Percentiles rank a stretch among this genome's conserved stretches.
Conservation (phyloP, 2,888 invertebrate species). For the Dorcus hopei region DNA sequence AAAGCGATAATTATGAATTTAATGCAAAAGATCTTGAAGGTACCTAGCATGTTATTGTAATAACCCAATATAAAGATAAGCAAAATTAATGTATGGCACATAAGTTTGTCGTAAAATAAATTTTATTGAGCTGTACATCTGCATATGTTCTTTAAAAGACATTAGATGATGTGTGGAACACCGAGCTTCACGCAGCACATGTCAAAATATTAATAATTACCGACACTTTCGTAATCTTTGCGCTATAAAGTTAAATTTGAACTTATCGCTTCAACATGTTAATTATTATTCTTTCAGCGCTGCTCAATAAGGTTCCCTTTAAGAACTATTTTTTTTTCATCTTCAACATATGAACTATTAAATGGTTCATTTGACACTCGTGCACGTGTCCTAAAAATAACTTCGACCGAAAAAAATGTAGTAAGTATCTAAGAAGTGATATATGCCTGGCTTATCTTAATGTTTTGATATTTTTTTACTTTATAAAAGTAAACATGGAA, state of each 20-base stretch:
- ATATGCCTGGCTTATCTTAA: too few relatives aligned
- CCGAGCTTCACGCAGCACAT: too few relatives aligned
- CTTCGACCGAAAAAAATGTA: background rate
- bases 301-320: slow-evolving; percentile 8
- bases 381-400: slow-evolving; percentile 18
- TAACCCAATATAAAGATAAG: background rate
- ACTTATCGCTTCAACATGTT: slow-evolving; percentile 2
- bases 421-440: background rate
- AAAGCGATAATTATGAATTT: too few relatives aligned
- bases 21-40: too few relatives aligned
- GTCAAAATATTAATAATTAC: background rate
- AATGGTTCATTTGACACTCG: slow-evolving; percentile 12
- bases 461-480: too few relatives aligned
- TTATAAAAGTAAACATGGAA: too few relatives aligned
- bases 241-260: background rate
- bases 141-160: background rate
- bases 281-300: slow-evolving; percentile 2
- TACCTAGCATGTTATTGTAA: background rate
- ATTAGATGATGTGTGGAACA: too few relatives aligned
- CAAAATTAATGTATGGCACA: background rate
- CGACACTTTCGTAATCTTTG: background rate
- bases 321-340: slow-evolving; percentile 7
- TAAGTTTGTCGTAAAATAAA: slow-evolving; percentile 1
- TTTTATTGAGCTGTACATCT: background rate
- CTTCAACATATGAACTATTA: slow-evolving; percentile 9